Conservation (phyloP, 2,113 vertebrate species). For the Grantiella picta region DNA sequence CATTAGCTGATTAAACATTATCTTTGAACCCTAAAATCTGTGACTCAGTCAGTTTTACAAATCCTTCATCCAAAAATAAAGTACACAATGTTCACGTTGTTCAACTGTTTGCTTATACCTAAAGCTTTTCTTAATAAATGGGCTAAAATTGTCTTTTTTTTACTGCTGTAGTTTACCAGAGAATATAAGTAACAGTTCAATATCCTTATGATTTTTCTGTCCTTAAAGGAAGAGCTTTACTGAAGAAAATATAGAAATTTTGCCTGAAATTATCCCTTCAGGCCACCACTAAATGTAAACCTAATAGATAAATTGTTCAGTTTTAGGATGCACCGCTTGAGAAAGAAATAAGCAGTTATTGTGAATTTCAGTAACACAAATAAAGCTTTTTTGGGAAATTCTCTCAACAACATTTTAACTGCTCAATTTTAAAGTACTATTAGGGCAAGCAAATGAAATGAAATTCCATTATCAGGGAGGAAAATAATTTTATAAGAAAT, state of each 20-base stretch:
- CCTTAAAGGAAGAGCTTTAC: background rate
- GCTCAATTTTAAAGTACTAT: background rate
- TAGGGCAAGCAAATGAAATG: background rate
- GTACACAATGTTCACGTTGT: background rate
- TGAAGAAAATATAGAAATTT: conserved; percentile 1
- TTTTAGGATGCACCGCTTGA: background rate
- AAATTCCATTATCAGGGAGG: background rate
- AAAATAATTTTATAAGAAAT: background rate
- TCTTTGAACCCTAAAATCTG: background rate
- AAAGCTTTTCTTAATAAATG: background rate
- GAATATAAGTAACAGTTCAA: background rate
- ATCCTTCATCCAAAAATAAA: background rate
- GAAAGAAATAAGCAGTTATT: background rate
- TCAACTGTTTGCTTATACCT: background rate
- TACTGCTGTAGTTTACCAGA: background rate
- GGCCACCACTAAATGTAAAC: conserved; percentile 2
- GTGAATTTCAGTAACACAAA: background rate
- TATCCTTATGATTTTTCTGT: background rate
- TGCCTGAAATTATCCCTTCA: conserved; percentile 18
- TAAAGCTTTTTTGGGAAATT: background rate
- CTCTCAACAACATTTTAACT: background rate
- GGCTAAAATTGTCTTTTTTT: background rate
- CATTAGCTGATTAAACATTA: background rate
- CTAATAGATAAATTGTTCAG: background rate
- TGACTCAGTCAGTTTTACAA: background rate